phyloP scores from a whole-genome alignment of 2,888 invertebrate species.

The Lumbricus terrestris region DNA sequence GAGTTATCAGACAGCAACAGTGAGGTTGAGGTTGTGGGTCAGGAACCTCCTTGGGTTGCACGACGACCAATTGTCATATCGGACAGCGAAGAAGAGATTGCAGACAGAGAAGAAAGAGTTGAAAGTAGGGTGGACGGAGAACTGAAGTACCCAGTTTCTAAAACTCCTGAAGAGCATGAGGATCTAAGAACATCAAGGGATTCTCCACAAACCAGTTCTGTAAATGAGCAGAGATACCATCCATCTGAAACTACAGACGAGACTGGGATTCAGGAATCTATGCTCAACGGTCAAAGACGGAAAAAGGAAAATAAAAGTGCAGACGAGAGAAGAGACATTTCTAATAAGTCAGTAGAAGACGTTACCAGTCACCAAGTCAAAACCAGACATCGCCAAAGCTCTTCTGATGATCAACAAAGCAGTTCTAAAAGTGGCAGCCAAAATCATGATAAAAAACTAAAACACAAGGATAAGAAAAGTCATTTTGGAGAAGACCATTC shows the following conservation, averaged over 20 bases:
- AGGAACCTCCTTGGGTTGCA: background rate
- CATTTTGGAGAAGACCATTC: background rate
- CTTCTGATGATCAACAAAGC: background rate
- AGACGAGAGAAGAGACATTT: background rate
- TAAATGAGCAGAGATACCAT: background rate
- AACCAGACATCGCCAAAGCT: background rate
- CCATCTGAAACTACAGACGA: background rate
- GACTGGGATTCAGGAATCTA: background rate
- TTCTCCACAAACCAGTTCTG: background rate
- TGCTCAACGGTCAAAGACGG: background rate
- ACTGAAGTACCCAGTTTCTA: background rate
- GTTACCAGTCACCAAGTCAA: background rate
- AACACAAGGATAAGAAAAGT: background rate
- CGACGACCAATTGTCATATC: constrained; percentile 9
- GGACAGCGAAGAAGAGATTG: background rate
- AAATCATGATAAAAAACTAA: background rate
- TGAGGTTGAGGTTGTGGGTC: background rate
- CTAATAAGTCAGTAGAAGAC: background rate
- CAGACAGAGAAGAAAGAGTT: background rate
- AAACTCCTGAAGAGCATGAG: background rate
- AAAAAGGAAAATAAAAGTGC: background rate
- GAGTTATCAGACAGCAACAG: background rate
- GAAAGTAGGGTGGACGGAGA: background rate
- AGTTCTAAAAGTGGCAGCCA: background rate
- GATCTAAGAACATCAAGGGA: background rate